These are phyloP conservation scores for Pagrus major DNA, from an alignment of 2,113 vertebrate species.

Conservation along the genomic window DNA sequence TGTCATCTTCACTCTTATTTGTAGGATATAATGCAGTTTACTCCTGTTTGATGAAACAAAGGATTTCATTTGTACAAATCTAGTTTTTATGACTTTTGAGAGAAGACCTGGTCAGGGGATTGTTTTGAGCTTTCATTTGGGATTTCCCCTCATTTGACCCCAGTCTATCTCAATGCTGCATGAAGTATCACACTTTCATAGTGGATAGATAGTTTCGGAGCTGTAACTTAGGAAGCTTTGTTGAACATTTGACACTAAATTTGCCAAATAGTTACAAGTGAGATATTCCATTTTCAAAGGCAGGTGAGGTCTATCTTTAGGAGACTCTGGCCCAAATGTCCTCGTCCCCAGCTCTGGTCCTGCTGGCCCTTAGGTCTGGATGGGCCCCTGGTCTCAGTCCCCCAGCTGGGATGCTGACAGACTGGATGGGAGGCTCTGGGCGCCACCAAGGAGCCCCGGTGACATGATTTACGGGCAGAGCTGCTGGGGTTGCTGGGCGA, in stretches of 20 bases:
- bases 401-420: constrained; percentile 59
- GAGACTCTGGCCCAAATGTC: constrained; percentile 33
- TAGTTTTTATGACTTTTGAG: background rate
- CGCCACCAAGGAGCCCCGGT: constrained; percentile 64
- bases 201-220: background rate
- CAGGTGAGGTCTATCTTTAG: constrained; percentile 36
- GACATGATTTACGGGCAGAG: constrained; percentile 81
- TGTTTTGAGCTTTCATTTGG: background rate
- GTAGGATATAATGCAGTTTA: background rate
- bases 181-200: background rate
- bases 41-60: background rate
- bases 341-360: constrained; percentile 11
- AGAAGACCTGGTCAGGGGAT: background rate
- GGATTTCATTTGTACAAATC: constrained; percentile 7
- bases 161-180: background rate
- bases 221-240: background rate
- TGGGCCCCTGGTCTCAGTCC: constrained; percentile 35
- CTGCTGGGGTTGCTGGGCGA: constrained; percentile 75
- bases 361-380: constrained; percentile 5
- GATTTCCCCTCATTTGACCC: constrained; percentile 6
- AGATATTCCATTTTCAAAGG: constrained; percentile 8
- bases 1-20: constrained; percentile 12
- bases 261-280: background rate
- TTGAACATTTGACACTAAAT: constrained; percentile 7
- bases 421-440: constrained; percentile 66